Percentiles rank a stretch among this genome's conserved stretches.
phyloP scores from a whole-genome alignment of 1,140 invertebrate genomes.

The Pseudachorutes palmiensis region DNA sequence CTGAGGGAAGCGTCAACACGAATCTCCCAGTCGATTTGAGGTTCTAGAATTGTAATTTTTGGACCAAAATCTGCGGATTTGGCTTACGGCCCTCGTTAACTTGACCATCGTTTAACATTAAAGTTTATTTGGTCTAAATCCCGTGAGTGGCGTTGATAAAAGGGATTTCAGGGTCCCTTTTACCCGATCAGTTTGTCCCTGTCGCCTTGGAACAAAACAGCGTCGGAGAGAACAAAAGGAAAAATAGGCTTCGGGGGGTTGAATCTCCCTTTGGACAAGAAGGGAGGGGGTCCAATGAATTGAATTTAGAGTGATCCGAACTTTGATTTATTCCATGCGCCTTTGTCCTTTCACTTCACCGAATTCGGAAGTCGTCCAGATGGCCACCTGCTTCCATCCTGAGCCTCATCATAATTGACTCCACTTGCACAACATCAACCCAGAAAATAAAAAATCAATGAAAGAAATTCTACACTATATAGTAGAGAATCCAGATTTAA shows the following conservation, averaged over 20 bases:
- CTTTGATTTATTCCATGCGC: slow-evolving; percentile 3
- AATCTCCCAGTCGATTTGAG: no score
- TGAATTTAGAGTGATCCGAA: slow-evolving; percentile 7
- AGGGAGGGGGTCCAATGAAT: background rate
- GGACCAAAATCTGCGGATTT: no score
- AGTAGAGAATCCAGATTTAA: no score
- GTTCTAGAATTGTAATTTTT: no score
- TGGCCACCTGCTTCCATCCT: slow-evolving; percentile 4
- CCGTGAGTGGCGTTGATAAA: slow-evolving; percentile 16
- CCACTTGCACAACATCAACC: background rate
- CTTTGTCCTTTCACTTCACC: slow-evolving; percentile 1
- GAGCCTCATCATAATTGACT: background rate
- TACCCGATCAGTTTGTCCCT: slow-evolving; percentile 18
- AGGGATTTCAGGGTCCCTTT: slow-evolving; percentile 9
- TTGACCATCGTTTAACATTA: no score
- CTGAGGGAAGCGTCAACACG: no score
- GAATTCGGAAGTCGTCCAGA: background rate
- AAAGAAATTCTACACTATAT: no score
- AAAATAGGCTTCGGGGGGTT: background rate
- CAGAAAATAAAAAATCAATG: no score
- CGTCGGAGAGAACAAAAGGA: background rate
- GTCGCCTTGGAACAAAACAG: slow-evolving; percentile 25
- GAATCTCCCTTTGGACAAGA: background rate
- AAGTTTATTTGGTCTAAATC: background rate
- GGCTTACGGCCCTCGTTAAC: no score